These are phyloP conservation scores for Tringa solitaria DNA, from an alignment of 2,113 vertebrate genomes.

Conservation along the genomic window DNA sequence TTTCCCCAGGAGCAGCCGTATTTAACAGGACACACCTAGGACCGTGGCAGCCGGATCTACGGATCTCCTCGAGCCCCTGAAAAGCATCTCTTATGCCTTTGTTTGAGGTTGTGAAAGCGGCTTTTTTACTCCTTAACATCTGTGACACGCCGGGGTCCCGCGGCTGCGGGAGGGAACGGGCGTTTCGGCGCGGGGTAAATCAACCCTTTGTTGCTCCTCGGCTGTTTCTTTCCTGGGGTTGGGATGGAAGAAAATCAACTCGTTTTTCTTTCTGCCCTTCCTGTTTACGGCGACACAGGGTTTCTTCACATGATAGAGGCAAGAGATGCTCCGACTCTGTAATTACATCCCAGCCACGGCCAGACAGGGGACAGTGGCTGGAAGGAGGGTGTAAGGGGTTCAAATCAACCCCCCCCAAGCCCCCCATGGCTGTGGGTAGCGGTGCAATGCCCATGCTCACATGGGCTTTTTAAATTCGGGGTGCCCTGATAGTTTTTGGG, in stretches of 20 bases:
- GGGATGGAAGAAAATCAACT: constrained; percentile 11
- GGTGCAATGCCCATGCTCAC: no score
- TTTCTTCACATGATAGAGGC: neutral
- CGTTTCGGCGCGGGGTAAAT: neutral
- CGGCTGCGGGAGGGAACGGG: neutral
- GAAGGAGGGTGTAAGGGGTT: neutral
- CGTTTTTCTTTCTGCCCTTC: constrained; percentile 24
- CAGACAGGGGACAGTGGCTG: neutral
- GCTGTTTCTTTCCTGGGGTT: neutral
- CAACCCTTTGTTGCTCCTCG: constrained; percentile 53
- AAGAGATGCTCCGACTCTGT: neutral
- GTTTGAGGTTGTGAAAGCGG: constrained; percentile 20
- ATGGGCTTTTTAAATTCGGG: neutral
- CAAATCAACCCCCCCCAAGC: neutral
- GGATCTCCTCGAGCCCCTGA: neutral
- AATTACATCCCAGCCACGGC: neutral
- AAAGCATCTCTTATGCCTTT: constrained; percentile 51
- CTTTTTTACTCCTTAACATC: constrained; percentile 39
- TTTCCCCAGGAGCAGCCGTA: neutral
- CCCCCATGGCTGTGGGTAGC: fast-evolving
- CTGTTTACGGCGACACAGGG: neutral
- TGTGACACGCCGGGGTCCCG: neutral
- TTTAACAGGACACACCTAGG: neutral
- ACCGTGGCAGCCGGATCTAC: neutral
- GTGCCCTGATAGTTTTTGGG: neutral